Percentiles rank a stretch among this genome's conserved stretches.
These are phyloP conservation scores for Cliona cf. orientalis DNA, from an alignment of 37 sponge, comb jelly and placozoan genomes.

Conservation along the genomic window DNA sequence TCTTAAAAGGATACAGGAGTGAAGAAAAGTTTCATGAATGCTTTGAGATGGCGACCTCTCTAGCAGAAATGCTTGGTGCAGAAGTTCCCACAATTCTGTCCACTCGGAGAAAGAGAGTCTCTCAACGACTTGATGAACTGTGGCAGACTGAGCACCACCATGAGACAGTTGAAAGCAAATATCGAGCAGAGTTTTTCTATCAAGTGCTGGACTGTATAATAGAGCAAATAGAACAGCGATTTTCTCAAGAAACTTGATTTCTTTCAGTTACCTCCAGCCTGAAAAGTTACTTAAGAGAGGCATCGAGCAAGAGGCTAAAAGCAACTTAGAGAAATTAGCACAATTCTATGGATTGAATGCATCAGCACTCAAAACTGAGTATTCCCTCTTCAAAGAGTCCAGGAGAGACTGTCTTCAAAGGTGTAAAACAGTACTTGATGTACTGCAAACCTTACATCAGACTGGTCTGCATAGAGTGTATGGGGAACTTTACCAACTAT, in stretches of 20 bases:
- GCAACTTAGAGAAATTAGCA: slow-evolving; percentile 3
- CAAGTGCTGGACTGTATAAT: background rate
- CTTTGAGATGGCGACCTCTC: background rate
- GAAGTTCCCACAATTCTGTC: background rate
- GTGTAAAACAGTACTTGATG: slow-evolving; percentile 14
- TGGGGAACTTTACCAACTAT: slow-evolving; percentile 18
- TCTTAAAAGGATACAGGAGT: background rate
- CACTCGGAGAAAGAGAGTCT: slow-evolving; percentile 7
- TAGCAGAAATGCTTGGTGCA: background rate
- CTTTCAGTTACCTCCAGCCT: slow-evolving; percentile 1
- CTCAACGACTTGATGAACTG: background rate
- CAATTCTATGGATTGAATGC: slow-evolving; percentile 2
- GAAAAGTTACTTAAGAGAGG: slow-evolving; percentile 5
- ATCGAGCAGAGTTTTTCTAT: background rate
- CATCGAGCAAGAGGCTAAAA: background rate
- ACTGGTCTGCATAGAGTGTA: slow-evolving; percentile 14
- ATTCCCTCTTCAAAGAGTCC: background rate
- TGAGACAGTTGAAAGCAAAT: background rate
- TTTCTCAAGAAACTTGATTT: background rate
- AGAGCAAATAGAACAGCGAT: background rate
- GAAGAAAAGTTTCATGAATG: background rate
- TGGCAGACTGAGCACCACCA: background rate
- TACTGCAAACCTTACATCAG: background rate
- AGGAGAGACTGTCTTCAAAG: slow-evolving; percentile 4
- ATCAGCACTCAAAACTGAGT: background rate